These are phyloP conservation scores for Lathronympha strigana DNA, from an alignment of 2,888 invertebrate species.

Conservation along the genomic window DNA sequence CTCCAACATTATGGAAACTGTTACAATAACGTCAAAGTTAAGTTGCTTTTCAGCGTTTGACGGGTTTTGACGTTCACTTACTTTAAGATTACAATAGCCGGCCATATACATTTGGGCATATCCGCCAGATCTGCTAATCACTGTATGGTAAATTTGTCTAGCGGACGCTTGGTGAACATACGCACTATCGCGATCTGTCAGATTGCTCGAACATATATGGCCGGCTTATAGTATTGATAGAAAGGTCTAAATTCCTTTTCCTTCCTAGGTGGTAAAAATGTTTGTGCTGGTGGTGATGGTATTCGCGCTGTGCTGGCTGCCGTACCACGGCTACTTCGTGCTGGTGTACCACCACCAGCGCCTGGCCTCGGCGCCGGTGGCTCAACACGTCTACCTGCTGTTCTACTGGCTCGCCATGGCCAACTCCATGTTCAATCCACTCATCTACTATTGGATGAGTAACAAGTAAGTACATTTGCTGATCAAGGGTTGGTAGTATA, in stretches of 20 bases:
- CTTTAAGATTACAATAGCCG: too few relatives aligned
- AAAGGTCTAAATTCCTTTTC: background rate
- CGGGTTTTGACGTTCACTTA: too few relatives aligned
- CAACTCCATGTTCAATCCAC: constrained; percentile 95
- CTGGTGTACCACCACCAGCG: constrained; percentile 86
- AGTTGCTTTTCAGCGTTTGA: too few relatives aligned
- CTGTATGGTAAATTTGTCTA: too few relatives aligned
- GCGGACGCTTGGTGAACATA: too few relatives aligned
- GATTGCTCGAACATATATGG: background rate
- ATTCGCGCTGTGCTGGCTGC: constrained; percentile 94
- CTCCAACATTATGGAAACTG: too few relatives aligned
- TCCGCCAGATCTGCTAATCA: too few relatives aligned
- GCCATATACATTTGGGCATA: too few relatives aligned
- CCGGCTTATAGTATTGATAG: background rate
- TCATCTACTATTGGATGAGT: constrained; percentile 97
- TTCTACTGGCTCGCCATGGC: constrained; percentile 97
- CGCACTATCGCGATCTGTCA: too few relatives aligned
- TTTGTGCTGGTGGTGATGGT: constrained; percentile 93
- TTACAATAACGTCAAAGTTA: too few relatives aligned
- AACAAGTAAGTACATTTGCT: constrained; percentile 84
- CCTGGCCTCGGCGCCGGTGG: constrained; percentile 87
- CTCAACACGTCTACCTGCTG: constrained; percentile 92
- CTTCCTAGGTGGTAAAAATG: constrained; percentile 91
- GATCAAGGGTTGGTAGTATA: background rate
- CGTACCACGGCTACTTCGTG: constrained; percentile 94